These are phyloP conservation scores for Erythrocebus patas DNA, from an alignment of 2,113 vertebrate genomes.

Conservation along the genomic window DNA sequence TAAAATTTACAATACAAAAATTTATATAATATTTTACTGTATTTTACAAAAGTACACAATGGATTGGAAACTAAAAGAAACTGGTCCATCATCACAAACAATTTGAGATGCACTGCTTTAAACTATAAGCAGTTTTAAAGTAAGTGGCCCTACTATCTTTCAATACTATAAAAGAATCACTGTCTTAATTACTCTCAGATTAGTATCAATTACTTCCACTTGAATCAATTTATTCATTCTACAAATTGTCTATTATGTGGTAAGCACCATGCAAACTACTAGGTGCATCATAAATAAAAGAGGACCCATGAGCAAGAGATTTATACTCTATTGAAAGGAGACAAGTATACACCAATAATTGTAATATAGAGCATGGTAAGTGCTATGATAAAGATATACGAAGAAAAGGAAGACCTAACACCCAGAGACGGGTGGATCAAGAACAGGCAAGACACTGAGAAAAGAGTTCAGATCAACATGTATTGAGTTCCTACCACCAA, in stretches of 20 bases:
- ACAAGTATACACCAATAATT: neutral
- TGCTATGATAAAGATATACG: neutral
- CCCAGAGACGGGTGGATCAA: neutral
- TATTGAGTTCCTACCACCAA: neutral
- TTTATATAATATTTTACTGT: neutral
- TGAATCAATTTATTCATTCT: neutral
- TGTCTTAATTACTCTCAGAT: slow-evolving; percentile 17
- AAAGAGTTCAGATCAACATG: neutral
- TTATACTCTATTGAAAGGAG: neutral
- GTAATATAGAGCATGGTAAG: neutral
- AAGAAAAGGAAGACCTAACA: neutral
- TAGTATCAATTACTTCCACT: neutral
- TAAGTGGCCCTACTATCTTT: neutral
- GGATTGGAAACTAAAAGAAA: neutral
- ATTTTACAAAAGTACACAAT: slow-evolving; percentile 10
- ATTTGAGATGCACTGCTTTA: slow-evolving; percentile 1
- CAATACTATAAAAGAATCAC: neutral
- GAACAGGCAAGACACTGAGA: neutral
- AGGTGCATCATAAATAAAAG: neutral
- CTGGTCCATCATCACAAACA: neutral
- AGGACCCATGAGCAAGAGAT: neutral
- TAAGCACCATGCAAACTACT: neutral
- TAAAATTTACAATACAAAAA: too few relatives aligned
- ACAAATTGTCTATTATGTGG: neutral
- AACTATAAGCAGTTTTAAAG: neutral